Base-by-base conservation (phyloP, 23 tunicate genomes). In the Ciona savignyi region DNA sequence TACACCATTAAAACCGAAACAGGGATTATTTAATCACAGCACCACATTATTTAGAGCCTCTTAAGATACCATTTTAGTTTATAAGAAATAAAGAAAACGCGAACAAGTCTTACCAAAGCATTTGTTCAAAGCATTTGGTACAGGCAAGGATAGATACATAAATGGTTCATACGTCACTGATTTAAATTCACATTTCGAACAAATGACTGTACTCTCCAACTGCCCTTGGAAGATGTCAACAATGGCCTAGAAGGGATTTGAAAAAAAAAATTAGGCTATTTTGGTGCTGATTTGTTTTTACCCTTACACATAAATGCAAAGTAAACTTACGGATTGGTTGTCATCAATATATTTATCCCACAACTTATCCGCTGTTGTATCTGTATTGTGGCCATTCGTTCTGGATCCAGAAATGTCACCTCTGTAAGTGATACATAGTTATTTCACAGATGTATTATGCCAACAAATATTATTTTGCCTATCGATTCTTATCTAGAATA, bases 221-320 rank as follows among this genome's bases (percentile, higher is more conserved):
- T 82, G 87, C 3, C 87, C 87, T 68, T 82, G 87, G 11, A 82
- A 67, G 24, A 42, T 82, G 75, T 75, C 80, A 1, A 82, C 80
- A 24, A 82, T 30, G 15, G 68, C 68, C 87, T 82, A 20, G n/a
- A 11, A 26, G 9, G 29, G 23, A 49, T n/a, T n/a, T n/a, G n/a
- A n/a, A n/a, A n/a, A n/a, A n/a, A n/a, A n/a, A n/a, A n/a, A n/a
- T n/a, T n/a, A n/a, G n/a, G n/a, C n/a, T n/a, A n/a, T n/a, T n/a
- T n/a, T n/a, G n/a, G n/a, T n/a, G n/a, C n/a, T n/a, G n/a, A n/a
- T n/a, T n/a, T n/a, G n/a, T n/a, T n/a, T n/a, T n/a, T n/a, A n/a
- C n/a, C n/a, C n/a, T n/a, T n/a, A n/a, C n/a, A n/a, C n/a, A n/a
- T n/a, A n/a, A n/a, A n/a, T n/a, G n/a, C n/a, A n/a, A n/a, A n/a